Percentiles rank a stretch among this genome's conserved stretches.
Conservation (phyloP, 2,888 invertebrate species). For the Petrophora chlorosata region DNA sequence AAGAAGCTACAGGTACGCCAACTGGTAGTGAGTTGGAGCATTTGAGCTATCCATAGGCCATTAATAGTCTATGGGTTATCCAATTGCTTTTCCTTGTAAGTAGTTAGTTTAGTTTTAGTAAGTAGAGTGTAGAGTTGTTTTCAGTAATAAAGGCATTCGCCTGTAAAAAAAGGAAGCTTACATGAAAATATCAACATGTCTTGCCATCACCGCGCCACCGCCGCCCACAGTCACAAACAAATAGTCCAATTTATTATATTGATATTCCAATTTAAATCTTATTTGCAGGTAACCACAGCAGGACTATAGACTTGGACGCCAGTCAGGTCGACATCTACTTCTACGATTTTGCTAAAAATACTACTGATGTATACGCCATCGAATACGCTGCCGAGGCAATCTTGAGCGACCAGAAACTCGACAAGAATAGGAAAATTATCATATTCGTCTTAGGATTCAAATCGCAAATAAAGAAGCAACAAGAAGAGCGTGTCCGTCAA, state of each 20-base stretch:
- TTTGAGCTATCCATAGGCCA: too few species aligned
- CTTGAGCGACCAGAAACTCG: constrained; percentile 52
- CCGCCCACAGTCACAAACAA: too few species aligned
- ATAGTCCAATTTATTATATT: neutral
- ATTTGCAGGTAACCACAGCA: constrained; percentile 61
- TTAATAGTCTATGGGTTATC: too few species aligned
- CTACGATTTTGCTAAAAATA: constrained; percentile 61
- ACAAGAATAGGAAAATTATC: constrained; percentile 60
- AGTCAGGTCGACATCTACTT: constrained; percentile 65
- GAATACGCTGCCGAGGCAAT: constrained; percentile 60
- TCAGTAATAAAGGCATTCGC: too few species aligned
- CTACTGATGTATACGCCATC: constrained; percentile 54
- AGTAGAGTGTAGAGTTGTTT: too few species aligned
- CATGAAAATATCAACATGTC: too few species aligned
- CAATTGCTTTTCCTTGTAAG: too few species aligned
- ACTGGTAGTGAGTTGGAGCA: too few species aligned
- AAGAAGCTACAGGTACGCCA: too few species aligned
- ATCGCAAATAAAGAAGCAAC: constrained; percentile 63
- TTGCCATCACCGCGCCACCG: too few species aligned
- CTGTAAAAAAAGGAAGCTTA: too few species aligned
- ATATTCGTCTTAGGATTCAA: constrained; percentile 71
- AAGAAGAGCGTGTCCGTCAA: constrained; percentile 36
- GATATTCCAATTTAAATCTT: neutral
- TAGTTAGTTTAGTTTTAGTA: too few species aligned
- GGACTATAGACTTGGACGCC: constrained; percentile 59